Percentiles rank a stretch among this genome's conserved stretches.
Conservation (phyloP, 2,888 invertebrate species). For the Choristoneura rosaceana region DNA sequence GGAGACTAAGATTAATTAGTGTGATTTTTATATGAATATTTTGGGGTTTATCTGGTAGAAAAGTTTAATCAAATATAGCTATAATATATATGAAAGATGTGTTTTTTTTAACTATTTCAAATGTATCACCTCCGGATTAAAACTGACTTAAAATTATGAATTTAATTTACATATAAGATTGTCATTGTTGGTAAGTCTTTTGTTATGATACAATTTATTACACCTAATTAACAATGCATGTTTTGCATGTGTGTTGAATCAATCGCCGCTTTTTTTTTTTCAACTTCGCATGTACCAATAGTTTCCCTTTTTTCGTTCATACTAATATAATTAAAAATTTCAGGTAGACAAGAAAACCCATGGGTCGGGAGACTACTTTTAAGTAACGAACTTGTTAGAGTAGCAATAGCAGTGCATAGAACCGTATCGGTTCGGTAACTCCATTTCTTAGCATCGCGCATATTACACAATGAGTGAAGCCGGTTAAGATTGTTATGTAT, state of each 20-base stretch:
- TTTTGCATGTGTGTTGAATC: conserved; percentile 58
- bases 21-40: conserved; percentile 86
- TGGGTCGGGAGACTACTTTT: conserved; percentile 83
- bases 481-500: conserved; percentile 22
- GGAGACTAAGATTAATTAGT: conserved; percentile 78
- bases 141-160: background rate
- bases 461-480: conserved; percentile 38
- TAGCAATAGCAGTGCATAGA: conserved; percentile 66
- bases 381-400: conserved; percentile 72
- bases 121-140: background rate
- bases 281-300: conserved; percentile 63
- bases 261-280: conserved; percentile 65
- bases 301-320: conserved; percentile 76
- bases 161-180: background rate
- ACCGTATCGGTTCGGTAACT: conserved; percentile 63
- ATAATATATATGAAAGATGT: conserved; percentile 57
- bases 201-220: conserved; percentile 48
- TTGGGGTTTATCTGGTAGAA: conserved; percentile 85
- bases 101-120: conserved; percentile 58
- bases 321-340: conserved; percentile 85
- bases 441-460: conserved; percentile 51
- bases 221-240: conserved; percentile 65
- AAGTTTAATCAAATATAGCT: conserved; percentile 81
- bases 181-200: conserved; percentile 66
- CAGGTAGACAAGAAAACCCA: conserved; percentile 83